Evolutionary conservation across 2,113 vertebrate species (phyloP).

Genomic region (Phodopus roborovskii): DNA sequence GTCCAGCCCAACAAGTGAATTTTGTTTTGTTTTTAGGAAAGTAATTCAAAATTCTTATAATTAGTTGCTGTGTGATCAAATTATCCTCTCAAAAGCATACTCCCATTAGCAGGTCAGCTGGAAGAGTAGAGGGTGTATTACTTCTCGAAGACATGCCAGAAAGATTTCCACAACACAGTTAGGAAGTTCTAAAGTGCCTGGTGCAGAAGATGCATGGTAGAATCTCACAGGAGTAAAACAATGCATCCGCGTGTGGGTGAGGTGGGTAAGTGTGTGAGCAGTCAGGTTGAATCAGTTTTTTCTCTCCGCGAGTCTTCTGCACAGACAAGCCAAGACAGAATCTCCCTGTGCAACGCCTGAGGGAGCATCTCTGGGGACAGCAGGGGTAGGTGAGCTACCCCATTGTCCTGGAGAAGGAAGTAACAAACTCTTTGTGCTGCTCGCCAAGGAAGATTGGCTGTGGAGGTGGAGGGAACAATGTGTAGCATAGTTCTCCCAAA

Average conservation of each 20-base stretch:
- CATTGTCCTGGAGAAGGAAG: neutral
- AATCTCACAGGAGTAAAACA: neutral
- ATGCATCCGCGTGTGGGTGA: neutral
- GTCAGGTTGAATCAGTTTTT: neutral
- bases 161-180: neutral
- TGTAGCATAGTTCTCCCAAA: neutral
- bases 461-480: neutral
- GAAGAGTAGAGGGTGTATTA: neutral
- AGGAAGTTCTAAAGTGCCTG: neutral
- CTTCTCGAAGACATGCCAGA: neutral
- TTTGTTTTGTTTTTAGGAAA: neutral
- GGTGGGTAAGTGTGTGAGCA: neutral
- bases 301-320: neutral
- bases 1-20: neutral
- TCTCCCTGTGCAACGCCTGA: neutral
- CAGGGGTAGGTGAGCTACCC: neutral
- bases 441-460: neutral
- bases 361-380: neutral
- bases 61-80: neutral
- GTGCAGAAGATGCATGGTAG: neutral
- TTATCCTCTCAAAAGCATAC: neutral
- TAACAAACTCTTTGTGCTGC: neutral
- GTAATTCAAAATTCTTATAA: neutral
- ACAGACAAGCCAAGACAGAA: neutral
- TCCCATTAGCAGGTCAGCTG: neutral